Percentiles rank a stretch among this genome's conserved stretches.
Evolutionary conservation across 2,888 invertebrate species (phyloP).

Genomic region (Thalpophila matura): DNA sequence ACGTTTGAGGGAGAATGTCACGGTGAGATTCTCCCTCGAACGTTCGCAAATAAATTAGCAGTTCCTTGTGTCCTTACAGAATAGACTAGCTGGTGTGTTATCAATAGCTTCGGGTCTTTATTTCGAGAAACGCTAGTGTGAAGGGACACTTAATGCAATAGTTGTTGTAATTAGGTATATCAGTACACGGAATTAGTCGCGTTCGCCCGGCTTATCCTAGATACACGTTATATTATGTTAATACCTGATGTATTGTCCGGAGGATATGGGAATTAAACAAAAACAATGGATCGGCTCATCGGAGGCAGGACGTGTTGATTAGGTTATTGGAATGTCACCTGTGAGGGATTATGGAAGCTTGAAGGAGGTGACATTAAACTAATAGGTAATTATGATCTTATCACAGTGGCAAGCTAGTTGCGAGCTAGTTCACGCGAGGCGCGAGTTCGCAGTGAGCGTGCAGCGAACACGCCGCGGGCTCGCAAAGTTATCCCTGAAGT

Average conservation of each 20-base stretch:
- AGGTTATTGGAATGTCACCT: not conserved
- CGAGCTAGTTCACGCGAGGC: too few species aligned
- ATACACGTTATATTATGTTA: constrained; percentile 48
- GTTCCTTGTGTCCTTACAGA: too few species aligned
- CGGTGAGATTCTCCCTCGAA: too few species aligned
- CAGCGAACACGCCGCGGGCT: too few species aligned
- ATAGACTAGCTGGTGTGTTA: not conserved
- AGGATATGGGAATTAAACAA: constrained; percentile 43
- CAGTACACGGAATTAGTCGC: constrained; percentile 43
- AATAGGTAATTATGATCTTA: too few species aligned
- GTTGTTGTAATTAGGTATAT: constrained; percentile 35
- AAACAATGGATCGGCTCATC: constrained; percentile 18
- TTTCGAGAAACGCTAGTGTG: not conserved
- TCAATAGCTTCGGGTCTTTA: not conserved
- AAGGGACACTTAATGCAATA: constrained; percentile 8
- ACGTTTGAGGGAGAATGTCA: too few species aligned
- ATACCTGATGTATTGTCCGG: constrained; percentile 36
- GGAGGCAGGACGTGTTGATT: not conserved
- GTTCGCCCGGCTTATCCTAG: constrained; percentile 24
- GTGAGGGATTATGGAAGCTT: not conserved
- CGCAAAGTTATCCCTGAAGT: too few species aligned
- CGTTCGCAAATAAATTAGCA: too few species aligned
- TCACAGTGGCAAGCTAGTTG: too few species aligned
- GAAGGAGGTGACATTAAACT: too few species aligned
- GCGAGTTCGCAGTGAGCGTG: too few species aligned